Base-by-base conservation (phyloP, 2,888 invertebrate species). In the Macrosoma leucophasiata region DNA sequence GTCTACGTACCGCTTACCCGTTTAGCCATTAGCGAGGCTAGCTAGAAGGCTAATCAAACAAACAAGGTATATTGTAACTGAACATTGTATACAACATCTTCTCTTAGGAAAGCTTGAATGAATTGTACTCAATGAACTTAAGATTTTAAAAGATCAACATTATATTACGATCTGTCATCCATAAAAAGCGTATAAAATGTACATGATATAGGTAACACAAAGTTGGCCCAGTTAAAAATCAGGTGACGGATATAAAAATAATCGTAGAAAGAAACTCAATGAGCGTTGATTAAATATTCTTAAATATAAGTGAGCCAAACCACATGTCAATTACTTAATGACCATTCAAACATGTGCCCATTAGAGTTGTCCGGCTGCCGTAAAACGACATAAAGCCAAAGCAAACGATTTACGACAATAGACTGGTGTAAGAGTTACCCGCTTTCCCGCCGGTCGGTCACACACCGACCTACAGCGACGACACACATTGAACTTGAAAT, bases 401-500 rank as follows among this genome's bases (percentile, higher is more conserved):
- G 24, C 30, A 38, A 40, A 33, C 47, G 40, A 52, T 52, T 49
- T 52, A 51, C 42, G 50, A 58, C 57, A 60, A 59, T 55, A 54
- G 57, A 43, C 39, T 36, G 37, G 43, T 55, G 60, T 49, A 66
- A 71, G 66, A 66, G 75, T 74, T 75, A 76, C 68, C 46, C 41
- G 70, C 74, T 77, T 81, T 78, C 77, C 74, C 71, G 61, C 41
- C 51, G 55, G 56, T 46, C 60, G 63, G 60, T 55, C 71, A 62
- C 62, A 55, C 44, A 39, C 59, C 70, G 78, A 79, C 79, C 77
- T 69, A 77, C 72, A 75, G 58, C 60, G 55, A 49, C 70, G 77
- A 58, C 78, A 78, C 51, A 81, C 77, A 75, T 78, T 49, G 50
- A 44, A 62, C 60, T 68, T 62, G 61, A 70, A 68, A 77, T 79